Conservation (phyloP, 2,888 invertebrate species). For the Epicampocera succincta region DNA sequence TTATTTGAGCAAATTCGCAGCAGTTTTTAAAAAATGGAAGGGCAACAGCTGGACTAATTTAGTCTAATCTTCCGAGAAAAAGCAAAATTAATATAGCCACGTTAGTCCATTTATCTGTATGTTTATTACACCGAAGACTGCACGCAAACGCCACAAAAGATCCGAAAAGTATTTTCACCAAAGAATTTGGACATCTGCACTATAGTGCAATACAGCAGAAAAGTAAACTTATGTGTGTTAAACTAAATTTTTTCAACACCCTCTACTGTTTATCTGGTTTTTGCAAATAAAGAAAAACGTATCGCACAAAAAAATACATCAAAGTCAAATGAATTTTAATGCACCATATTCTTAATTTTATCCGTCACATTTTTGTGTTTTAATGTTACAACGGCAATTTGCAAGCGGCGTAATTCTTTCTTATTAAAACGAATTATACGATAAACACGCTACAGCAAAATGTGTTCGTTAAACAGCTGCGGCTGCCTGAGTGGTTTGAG, state of each 20-base stretch:
- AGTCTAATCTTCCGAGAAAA: too few relatives aligned
- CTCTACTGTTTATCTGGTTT: slow-evolving; percentile 52
- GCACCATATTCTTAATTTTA: slow-evolving; percentile 49
- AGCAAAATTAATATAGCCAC: too few relatives aligned
- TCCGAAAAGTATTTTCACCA: neutral
- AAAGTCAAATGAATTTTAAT: slow-evolving; percentile 61
- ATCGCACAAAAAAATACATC: slow-evolving; percentile 51
- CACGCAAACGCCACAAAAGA: too few relatives aligned
- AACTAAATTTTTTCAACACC: slow-evolving; percentile 60
- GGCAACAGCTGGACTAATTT: too few relatives aligned
- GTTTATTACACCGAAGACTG: too few relatives aligned
- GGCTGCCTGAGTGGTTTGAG: too few relatives aligned
- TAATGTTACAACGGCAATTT: slow-evolving; percentile 45
- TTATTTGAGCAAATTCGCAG: too few relatives aligned
- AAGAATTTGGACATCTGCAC: neutral
- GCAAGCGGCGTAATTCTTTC: slow-evolving; percentile 48
- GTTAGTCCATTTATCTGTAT: too few relatives aligned
- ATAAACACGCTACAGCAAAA: neutral
- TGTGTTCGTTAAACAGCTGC: too few relatives aligned
- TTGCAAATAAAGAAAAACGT: slow-evolving; percentile 14
- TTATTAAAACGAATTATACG: slow-evolving; percentile 47
- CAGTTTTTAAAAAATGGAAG: too few relatives aligned
- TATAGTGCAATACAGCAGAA: too few relatives aligned
- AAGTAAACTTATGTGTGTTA: slow-evolving; percentile 42
- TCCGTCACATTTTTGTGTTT: slow-evolving; percentile 12